Percentiles rank a stretch among this genome's conserved stretches.
Evolutionary conservation across 1,140 invertebrate genomes (phyloP).

Genomic region (Plectrocnemia conspersa): DNA sequence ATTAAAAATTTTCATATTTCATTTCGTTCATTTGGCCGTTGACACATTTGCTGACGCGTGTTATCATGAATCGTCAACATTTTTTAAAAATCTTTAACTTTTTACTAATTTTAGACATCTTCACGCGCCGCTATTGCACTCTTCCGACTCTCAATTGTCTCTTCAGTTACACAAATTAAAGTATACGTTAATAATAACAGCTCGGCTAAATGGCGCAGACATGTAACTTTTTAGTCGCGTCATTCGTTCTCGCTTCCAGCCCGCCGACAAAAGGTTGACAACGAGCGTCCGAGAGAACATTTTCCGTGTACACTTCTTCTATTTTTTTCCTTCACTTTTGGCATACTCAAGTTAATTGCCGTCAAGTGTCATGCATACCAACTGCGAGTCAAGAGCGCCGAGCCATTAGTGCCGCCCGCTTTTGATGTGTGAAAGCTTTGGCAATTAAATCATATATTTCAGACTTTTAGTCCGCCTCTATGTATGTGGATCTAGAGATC

Average conservation of each 20-base stretch:
- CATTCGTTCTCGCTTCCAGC: too few relatives aligned
- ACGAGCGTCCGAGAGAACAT: too few relatives aligned
- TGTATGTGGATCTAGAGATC: too few relatives aligned
- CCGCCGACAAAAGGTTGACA: too few relatives aligned
- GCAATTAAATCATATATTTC: slow-evolving; percentile 9
- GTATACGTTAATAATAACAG: too few relatives aligned
- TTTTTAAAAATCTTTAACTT: neutral
- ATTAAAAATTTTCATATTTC: slow-evolving; percentile 24
- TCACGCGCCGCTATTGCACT: too few relatives aligned
- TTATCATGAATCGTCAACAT: neutral
- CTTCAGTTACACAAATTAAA: too few relatives aligned
- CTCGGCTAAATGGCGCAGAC: too few relatives aligned
- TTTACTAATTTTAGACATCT: too few relatives aligned
- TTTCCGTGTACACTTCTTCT: too few relatives aligned
- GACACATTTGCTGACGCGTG: slow-evolving; percentile 7
- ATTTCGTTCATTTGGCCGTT: neutral
- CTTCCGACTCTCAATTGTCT: slow-evolving; percentile 1
- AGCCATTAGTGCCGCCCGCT: slow-evolving; percentile 21
- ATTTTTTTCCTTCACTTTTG: slow-evolving; percentile 12
- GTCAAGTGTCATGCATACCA: slow-evolving; percentile 23
- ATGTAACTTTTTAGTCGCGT: too few relatives aligned
- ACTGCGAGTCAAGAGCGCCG: slow-evolving; percentile 11
- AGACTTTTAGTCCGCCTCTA: too few relatives aligned
- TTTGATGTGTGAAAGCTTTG: slow-evolving; percentile 21
- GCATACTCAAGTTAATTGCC: slow-evolving; percentile 20